phyloP scores from a whole-genome alignment of 1,140 invertebrate genomes.

The Lepidurus arcticus region DNA sequence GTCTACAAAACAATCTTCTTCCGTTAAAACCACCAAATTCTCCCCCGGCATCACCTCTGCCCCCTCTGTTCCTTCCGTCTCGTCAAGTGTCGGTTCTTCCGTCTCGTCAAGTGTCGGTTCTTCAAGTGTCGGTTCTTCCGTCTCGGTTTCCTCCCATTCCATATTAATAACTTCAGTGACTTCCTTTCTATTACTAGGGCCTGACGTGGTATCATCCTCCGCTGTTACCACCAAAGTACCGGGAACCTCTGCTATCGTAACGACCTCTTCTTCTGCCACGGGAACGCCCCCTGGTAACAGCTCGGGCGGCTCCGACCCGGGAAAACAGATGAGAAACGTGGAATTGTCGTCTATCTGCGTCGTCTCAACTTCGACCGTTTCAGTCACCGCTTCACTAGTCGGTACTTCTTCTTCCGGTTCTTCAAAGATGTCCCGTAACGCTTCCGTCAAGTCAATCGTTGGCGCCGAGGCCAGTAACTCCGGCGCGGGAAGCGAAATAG shows the following conservation, averaged over 20 bases:
- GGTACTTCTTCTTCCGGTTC: neutral
- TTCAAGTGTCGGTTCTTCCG: neutral
- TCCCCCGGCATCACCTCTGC: neutral
- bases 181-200: too few species aligned
- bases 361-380: neutral
- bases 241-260: neutral
- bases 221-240: neutral
- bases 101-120: neutral
- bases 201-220: neutral
- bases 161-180: neutral
- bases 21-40: neutral
- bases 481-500: too few species aligned
- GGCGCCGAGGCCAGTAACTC: neutral
- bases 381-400: neutral
- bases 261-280: neutral
- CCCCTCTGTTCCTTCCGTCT: neutral
- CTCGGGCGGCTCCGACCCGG: neutral
- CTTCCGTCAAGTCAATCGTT: neutral
- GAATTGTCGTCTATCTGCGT: neutral
- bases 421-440: neutral
- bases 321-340: neutral
- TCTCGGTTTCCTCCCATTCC: neutral
- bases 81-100: neutral
- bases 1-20: constrained; percentile 10
- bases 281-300: neutral